These are phyloP conservation scores for Monochamus alternatus DNA, from an alignment of 2,888 invertebrate species.

Conservation along the genomic window DNA sequence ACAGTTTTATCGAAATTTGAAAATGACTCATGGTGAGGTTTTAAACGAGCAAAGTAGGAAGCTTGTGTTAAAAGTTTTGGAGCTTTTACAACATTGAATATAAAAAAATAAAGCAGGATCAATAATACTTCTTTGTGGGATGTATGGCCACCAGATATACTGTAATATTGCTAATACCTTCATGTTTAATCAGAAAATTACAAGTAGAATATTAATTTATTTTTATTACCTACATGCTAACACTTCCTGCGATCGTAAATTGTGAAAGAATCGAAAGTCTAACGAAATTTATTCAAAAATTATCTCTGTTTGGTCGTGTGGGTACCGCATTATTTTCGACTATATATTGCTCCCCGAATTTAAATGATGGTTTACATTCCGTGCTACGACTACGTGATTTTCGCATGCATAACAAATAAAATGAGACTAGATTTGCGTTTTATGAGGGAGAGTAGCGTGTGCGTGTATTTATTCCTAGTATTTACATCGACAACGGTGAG, in stretches of 20 bases:
- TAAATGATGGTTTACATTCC: not conserved
- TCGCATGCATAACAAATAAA: not conserved
- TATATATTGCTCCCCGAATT: conserved; percentile 11
- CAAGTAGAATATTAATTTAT: conserved; percentile 9
- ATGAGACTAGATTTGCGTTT: not conserved
- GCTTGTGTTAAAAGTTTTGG: too few species aligned
- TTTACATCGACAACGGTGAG: not conserved
- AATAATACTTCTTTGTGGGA: too few species aligned
- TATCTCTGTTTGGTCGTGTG: conserved; percentile 16
- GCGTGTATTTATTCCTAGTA: not conserved
- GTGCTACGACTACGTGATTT: not conserved
- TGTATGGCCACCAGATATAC: too few species aligned
- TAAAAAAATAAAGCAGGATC: too few species aligned
- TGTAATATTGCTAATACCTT: not conserved
- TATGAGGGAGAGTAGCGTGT: not conserved
- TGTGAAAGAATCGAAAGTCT: conserved; percentile 13
- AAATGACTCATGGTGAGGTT: too few species aligned
- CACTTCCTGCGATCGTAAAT: not conserved
- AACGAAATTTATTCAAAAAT: conserved; percentile 32
- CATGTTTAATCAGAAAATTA: not conserved
- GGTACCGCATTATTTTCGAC: conserved; percentile 24
- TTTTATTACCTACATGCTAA: conserved; percentile 17
- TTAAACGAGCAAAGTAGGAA: too few species aligned
- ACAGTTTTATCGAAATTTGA: too few species aligned
- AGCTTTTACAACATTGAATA: too few species aligned